A percentile compares a stretch with the other conserved stretches of the same genome.
These are phyloP conservation scores for Chionomys nivalis DNA, from an alignment of 2,113 vertebrate genomes.

Conservation along the genomic window DNA sequence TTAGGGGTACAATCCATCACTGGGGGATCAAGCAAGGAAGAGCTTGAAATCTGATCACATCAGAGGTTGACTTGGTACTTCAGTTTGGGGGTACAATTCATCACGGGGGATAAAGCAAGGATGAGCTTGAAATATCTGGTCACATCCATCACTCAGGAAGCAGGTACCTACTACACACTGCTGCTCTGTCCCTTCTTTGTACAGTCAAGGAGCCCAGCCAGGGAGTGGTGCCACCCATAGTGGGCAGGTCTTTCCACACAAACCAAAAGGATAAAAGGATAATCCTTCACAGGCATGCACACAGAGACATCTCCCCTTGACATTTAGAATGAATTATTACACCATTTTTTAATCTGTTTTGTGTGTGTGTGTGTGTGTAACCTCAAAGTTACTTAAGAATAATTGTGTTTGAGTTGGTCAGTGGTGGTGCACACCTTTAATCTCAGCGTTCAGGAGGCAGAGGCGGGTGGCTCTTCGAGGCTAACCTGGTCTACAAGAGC, in stretches of 20 bases:
- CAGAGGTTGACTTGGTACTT: background rate
- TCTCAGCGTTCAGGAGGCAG: too few species aligned
- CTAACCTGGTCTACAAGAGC: too few species aligned
- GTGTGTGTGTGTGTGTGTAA: background rate
- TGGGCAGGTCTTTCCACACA: background rate
- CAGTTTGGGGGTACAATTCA: too few species aligned
- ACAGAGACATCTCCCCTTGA: background rate
- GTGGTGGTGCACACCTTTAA: too few species aligned
- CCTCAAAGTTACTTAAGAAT: constrained; percentile 20
- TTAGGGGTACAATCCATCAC: background rate
- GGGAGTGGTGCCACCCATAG: too few species aligned
- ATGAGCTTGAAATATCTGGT: too few species aligned
- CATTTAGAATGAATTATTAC: background rate
- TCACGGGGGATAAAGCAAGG: too few species aligned
- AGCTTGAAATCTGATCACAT: too few species aligned
- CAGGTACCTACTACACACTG: background rate
- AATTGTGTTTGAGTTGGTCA: background rate
- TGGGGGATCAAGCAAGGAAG: too few species aligned
- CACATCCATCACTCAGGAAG: background rate
- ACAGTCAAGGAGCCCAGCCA: background rate
- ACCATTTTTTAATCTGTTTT: background rate
- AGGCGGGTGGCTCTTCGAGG: too few species aligned
- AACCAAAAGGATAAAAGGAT: background rate
- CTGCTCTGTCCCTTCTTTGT: background rate
- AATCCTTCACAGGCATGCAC: background rate